These are phyloP conservation scores for Pyxicephalus adspersus DNA, from an alignment of 2,113 vertebrate genomes.

Conservation along the genomic window DNA sequence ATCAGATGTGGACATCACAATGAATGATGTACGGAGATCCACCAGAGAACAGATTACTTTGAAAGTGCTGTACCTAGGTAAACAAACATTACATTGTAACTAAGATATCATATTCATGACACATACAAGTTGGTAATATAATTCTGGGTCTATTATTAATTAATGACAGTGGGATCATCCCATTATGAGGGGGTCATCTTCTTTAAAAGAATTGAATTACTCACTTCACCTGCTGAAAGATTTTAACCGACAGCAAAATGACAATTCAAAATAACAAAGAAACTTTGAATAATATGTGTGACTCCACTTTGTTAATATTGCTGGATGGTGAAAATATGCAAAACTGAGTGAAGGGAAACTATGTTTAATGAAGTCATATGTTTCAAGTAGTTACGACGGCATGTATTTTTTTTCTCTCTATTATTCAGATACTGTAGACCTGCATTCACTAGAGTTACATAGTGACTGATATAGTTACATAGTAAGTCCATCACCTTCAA, in stretches of 20 bases:
- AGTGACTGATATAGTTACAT: no score
- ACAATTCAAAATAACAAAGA: no score
- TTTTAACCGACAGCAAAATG: not conserved
- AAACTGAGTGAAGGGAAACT: no score
- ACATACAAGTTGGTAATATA: constrained; percentile 24
- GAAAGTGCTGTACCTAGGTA: not conserved
- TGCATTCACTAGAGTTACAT: no score
- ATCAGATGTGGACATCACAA: not conserved
- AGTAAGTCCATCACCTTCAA: no score
- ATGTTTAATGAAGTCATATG: no score
- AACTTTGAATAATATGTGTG: no score
- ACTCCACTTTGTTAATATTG: no score
- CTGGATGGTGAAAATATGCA: no score
- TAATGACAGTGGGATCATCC: constrained; percentile 3
- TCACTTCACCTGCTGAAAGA: not conserved
- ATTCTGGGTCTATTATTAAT: constrained; percentile 18
- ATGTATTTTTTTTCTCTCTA: no score
- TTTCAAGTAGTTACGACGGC: no score
- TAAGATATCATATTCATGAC: constrained; percentile 24
- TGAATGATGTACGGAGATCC: not conserved
- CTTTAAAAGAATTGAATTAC: constrained; percentile 20
- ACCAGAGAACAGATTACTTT: not conserved
- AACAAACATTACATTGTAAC: constrained; percentile 15
- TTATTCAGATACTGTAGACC: no score
- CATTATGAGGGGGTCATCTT: not conserved